phyloP scores from a whole-genome alignment of 1,140 invertebrate species.

The Tetramorium alpestre region DNA sequence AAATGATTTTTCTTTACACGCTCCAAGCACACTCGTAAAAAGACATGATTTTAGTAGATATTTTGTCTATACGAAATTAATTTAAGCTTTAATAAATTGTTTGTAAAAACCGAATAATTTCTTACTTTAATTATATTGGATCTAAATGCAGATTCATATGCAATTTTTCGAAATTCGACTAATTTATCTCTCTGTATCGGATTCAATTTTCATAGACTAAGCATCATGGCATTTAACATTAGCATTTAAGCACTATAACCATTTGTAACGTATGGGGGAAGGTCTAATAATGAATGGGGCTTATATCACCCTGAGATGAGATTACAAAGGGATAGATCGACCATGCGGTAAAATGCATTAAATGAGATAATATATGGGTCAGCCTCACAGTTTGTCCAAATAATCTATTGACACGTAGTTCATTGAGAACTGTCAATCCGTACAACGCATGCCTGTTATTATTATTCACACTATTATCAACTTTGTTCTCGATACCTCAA shows the following conservation, averaged over 20 bases:
- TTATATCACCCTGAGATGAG: background rate
- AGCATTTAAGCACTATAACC: background rate
- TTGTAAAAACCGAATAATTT: background rate
- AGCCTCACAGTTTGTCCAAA: background rate
- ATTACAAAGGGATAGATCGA: background rate
- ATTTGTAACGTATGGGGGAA: background rate
- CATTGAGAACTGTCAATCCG: background rate
- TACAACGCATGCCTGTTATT: background rate
- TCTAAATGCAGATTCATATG: background rate
- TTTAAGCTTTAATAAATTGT: background rate
- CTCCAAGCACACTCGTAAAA: background rate
- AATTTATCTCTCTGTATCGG: background rate
- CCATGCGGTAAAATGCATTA: background rate
- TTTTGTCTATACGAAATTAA: background rate
- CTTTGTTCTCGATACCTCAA: background rate
- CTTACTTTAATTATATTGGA: background rate
- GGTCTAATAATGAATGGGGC: background rate
- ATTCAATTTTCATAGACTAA: background rate
- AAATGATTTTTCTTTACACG: background rate
- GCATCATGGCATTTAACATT: background rate
- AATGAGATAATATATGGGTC: background rate
- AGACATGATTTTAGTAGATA: background rate
- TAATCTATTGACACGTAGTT: background rate
- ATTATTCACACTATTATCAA: background rate
- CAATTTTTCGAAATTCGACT: background rate